Base-by-base conservation (phyloP, 2,113 vertebrate species). In the Anser cygnoides region DNA sequence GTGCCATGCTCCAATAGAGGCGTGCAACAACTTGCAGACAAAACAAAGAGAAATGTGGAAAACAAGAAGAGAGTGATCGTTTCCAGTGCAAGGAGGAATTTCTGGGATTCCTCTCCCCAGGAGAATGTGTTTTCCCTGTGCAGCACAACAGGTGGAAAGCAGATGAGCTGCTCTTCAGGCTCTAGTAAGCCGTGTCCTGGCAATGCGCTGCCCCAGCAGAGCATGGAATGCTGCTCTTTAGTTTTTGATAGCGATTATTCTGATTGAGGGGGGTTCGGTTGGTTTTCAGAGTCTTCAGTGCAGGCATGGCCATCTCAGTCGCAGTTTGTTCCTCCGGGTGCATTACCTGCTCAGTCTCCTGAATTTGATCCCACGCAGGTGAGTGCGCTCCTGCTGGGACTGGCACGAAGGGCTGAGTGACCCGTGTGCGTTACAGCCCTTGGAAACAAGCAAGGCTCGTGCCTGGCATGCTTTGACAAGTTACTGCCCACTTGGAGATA, bases 161-260 rank as follows among this genome's bases (percentile, higher is more conserved):
- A 90, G 54, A 88, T 92, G 46, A 96, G 87, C 81, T 98, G 95
- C 97, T 96, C 94, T 6, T 22, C 61, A 66, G 70, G 31, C 54
- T 29, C 80, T 55, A 66, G 52, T n/a, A 31, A 67, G 7, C n/a
- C 77, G 6, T 4, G 4, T 76, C 54, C 84, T 44, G 33, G 10
- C 28, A 29, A 15, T 15, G 18, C 0, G 0, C 78, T 96, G 62
- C 22, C 43, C 58, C 81, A 82, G 70, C 92, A 96, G 73, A 95
- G 75, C 2, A 49, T 7, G 0, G 81, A 74, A 41, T 73, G 89
- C 23, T 97, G 93, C 37, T 84, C 97, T 73, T 74, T 98, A 19
- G 76, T 97, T 85, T 97, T 98, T 77, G 98, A 98, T 15, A 98
- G 98, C 13, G 98, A 98, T 84, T 97, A 96, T 89, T 97, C 97